phyloP scores from a whole-genome alignment of 2,113 vertebrate genomes.

The Acrocephalus kingi region DNA sequence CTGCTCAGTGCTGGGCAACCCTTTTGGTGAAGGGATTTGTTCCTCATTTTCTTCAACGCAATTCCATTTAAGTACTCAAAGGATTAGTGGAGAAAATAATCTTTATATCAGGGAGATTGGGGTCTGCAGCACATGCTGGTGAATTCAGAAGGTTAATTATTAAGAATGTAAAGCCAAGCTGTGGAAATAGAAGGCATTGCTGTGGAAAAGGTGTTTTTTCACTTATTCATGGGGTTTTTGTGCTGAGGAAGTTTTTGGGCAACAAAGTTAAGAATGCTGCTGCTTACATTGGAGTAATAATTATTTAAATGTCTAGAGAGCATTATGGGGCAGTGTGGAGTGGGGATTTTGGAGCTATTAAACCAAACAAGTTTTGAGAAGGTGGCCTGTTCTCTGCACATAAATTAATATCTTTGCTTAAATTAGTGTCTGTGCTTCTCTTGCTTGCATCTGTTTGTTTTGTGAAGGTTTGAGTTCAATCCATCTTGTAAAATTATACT shows the following conservation, averaged over 20 bases:
- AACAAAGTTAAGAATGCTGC: not conserved
- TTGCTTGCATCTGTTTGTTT: not conserved
- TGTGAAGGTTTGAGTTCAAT: not conserved
- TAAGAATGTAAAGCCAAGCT: not conserved
- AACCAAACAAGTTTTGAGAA: not conserved
- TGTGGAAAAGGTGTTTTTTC: not conserved
- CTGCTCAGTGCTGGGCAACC: not conserved
- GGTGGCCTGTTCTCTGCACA: not conserved
- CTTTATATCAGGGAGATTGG: rapidly evolving
- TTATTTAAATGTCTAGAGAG: not conserved
- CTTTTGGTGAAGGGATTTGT: not conserved
- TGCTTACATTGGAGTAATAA: not conserved
- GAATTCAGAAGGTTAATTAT: not conserved
- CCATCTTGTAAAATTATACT: not conserved
- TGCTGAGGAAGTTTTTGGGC: not conserved
- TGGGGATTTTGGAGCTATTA: not conserved
- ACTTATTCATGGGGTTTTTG: not conserved
- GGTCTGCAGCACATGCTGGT: not conserved
- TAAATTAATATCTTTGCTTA: not conserved
- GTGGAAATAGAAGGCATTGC: not conserved
- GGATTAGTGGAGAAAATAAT: not conserved
- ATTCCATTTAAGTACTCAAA: not conserved
- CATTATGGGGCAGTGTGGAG: not conserved
- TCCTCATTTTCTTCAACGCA: not conserved
- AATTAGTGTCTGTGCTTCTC: not conserved